These are phyloP conservation scores for Mormyrops boulengeri DNA, from an alignment of 2,797 vertebrate genomes.

Conservation along the genomic window DNA sequence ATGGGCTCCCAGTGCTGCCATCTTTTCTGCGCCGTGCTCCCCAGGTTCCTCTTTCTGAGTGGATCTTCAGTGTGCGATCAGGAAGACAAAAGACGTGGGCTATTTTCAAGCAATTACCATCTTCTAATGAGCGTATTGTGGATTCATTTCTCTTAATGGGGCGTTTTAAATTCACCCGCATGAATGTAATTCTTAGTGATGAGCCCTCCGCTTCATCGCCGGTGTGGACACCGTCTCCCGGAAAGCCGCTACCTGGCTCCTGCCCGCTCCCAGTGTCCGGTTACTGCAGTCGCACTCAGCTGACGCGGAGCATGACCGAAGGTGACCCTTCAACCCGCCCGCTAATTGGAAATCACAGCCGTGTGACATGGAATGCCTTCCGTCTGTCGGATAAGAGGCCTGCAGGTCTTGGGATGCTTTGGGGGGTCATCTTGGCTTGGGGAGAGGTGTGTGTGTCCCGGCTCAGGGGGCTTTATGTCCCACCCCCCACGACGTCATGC, in stretches of 20 bases:
- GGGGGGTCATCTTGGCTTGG: neutral
- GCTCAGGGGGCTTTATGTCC: neutral
- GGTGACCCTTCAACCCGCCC: neutral
- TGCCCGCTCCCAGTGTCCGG: neutral
- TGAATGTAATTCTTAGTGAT: neutral
- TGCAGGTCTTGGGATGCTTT: neutral
- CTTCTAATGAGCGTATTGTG: neutral
- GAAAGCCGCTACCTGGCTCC: neutral
- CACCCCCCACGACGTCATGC: neutral
- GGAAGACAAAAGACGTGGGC: neutral
- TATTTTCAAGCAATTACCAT: constrained; percentile 12
- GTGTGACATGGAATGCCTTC: neutral
- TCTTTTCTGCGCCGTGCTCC: neutral
- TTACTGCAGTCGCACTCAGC: neutral
- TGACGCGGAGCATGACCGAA: neutral
- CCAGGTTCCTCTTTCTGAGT: neutral
- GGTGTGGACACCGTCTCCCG: neutral
- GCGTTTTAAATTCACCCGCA: neutral
- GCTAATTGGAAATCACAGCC: constrained; percentile 14
- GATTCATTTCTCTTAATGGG: constrained; percentile 8
- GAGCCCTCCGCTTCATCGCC: neutral
- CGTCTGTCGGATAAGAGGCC: neutral
- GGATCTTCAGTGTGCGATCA: neutral
- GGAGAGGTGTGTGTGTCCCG: neutral
- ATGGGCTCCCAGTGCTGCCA: neutral